Evolutionary conservation across 1,140 invertebrate species (phyloP).

Genomic region (Drosophila takahashii): DNA sequence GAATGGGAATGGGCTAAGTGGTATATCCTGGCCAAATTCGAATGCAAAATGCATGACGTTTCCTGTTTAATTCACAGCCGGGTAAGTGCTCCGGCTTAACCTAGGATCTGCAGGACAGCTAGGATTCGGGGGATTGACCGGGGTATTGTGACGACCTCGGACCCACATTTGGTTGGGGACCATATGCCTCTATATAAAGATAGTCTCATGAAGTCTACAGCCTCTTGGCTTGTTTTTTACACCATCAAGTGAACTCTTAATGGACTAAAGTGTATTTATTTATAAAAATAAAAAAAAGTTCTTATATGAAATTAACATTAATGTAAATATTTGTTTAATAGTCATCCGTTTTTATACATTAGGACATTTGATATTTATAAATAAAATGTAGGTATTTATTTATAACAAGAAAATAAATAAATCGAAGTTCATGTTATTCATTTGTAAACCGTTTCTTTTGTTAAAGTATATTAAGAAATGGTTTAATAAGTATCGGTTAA

Average conservation of each 20-base stretch:
- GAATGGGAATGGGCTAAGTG: background rate
- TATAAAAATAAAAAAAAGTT: too few species aligned
- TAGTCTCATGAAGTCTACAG: slow-evolving; percentile 12
- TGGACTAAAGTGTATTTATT: background rate
- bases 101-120: slow-evolving; percentile 17
- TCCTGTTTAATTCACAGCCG: slow-evolving; percentile 75
- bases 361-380: too few species aligned
- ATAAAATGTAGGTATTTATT: too few species aligned
- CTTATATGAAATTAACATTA: too few species aligned
- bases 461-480: too few species aligned
- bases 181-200: background rate
- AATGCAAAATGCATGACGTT: slow-evolving; percentile 81
- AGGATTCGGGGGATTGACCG: slow-evolving; percentile 5
- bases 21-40: slow-evolving; percentile 28
- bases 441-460: too few species aligned
- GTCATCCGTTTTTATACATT: too few species aligned
- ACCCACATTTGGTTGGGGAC: background rate
- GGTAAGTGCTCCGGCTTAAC: slow-evolving; percentile 66
- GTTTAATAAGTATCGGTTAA: too few species aligned
- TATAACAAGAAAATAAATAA: too few species aligned
- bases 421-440: too few species aligned
- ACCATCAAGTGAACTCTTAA: slow-evolving; percentile 13
- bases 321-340: too few species aligned
- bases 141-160: background rate
- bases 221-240: slow-evolving; percentile 22